A percentile compares a stretch with the other conserved stretches of the same genome.
Conservation (phyloP, 2,888 invertebrate genomes). For the Tetanocera ferruginea region DNA sequence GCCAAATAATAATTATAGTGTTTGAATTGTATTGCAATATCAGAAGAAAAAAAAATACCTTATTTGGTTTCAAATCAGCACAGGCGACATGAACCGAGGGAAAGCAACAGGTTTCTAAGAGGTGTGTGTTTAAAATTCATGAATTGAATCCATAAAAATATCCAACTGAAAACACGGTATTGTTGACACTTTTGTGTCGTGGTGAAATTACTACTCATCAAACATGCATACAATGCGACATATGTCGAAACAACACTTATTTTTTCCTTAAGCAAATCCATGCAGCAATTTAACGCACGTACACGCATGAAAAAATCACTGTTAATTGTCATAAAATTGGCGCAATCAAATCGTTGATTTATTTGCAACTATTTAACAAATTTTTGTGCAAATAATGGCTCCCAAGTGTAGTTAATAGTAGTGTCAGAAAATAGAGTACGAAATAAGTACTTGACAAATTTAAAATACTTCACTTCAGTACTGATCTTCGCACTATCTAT, state of each 20-base stretch:
- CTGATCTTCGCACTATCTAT: no score
- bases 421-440: no score
- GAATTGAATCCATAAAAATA: background rate
- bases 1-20: constrained; percentile 10
- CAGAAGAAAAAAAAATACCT: background rate
- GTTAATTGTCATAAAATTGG: background rate
- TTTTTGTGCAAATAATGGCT: no score
- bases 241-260: background rate
- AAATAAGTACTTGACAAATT: no score
- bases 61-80: background rate
- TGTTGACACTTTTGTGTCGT: constrained; percentile 19
- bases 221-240: background rate
- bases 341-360: no score
- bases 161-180: background rate
- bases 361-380: no score
- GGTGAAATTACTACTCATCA: constrained; percentile 12
- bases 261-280: constrained; percentile 14
- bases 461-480: no score
- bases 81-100: background rate
- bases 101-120: constrained; percentile 8
- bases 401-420: no score
- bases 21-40: background rate
- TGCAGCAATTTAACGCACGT: background rate
- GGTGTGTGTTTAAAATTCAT: background rate
- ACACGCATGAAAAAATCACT: constrained; percentile 6